These are phyloP conservation scores for Scomber scombrus DNA, from an alignment of 2,113 vertebrate genomes.

Conservation along the genomic window DNA sequence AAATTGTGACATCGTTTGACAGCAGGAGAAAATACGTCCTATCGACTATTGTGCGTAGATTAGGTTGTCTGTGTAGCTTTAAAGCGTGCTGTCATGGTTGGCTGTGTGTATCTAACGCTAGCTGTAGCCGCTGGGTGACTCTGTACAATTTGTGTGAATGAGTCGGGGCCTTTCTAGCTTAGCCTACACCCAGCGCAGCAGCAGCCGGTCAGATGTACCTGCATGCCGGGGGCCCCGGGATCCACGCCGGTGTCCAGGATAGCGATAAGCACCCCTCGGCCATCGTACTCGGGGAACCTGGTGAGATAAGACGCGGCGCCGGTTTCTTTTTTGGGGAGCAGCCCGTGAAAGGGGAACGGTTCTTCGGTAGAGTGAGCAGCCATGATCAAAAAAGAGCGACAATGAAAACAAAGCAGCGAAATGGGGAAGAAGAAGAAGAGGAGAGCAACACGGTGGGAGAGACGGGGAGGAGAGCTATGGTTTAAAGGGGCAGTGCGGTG, in stretches of 20 bases:
- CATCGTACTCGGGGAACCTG: conserved; percentile 94
- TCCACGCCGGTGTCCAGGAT: conserved; percentile 97
- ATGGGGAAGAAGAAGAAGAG: conserved; percentile 59
- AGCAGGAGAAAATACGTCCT: background rate
- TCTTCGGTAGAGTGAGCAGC: conserved; percentile 90
- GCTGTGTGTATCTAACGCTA: background rate
- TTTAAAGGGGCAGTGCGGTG: conserved; percentile 79
- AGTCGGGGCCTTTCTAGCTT: conserved; percentile 29
- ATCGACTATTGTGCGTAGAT: background rate
- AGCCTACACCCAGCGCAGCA: conserved; percentile 27
- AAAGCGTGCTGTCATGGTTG: background rate
- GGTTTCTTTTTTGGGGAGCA: conserved; percentile 97
- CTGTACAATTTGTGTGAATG: background rate
- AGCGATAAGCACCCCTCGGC: conserved; percentile 93
- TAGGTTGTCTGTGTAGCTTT: conserved; percentile 45
- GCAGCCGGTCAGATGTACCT: conserved; percentile 85
- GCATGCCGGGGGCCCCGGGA: conserved; percentile 96
- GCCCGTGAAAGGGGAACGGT: conserved; percentile 94
- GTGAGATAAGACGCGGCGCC: conserved; percentile 92
- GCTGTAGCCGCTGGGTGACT: conserved; percentile 9
- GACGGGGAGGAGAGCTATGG: conserved; percentile 50
- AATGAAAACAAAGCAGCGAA: conserved; percentile 82
- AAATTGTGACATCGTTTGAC: background rate
- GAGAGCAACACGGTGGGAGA: conserved; percentile 44
- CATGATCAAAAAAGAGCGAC: conserved; percentile 83